These are phyloP conservation scores for Triplophysa bombifrons DNA, from an alignment of 2,797 vertebrate species.

Conservation along the genomic window DNA sequence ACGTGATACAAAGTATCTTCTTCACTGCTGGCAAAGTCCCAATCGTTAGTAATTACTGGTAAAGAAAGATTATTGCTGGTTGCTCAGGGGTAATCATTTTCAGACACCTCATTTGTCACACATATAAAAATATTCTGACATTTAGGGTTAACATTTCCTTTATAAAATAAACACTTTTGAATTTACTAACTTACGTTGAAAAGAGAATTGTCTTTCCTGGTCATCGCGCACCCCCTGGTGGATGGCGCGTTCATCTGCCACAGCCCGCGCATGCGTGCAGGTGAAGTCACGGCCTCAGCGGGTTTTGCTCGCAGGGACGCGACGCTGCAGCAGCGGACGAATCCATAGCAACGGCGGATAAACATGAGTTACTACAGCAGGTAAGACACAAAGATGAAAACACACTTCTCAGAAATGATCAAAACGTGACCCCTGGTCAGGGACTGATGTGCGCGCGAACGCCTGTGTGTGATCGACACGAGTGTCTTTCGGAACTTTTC, in stretches of 20 bases:
- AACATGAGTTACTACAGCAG: slow-evolving; percentile 86
- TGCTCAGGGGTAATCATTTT: too few species aligned
- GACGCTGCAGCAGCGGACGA: slow-evolving; percentile 53
- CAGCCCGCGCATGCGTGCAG: background rate
- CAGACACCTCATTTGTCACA: too few species aligned
- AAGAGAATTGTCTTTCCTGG: background rate
- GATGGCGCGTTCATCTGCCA: background rate
- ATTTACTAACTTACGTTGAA: too few species aligned
- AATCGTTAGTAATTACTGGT: too few species aligned
- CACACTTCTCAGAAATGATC: background rate
- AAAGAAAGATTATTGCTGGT: too few species aligned
- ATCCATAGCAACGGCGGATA: slow-evolving; percentile 81
- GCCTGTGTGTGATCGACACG: background rate
- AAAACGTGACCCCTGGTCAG: background rate
- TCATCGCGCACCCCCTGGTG: background rate
- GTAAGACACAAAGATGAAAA: slow-evolving; percentile 64
- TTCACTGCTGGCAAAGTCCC: too few species aligned
- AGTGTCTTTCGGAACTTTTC: slow-evolving; percentile 29
- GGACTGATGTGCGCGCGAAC: background rate
- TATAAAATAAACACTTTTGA: too few species aligned
- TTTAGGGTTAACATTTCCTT: too few species aligned
- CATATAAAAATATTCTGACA: too few species aligned
- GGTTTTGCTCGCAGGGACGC: slow-evolving; percentile 41
- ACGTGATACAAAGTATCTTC: too few species aligned
- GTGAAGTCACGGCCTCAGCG: slow-evolving; percentile 7